Base-by-base conservation (phyloP, 2,113 vertebrate species). In the Myiagra hebetior region DNA sequence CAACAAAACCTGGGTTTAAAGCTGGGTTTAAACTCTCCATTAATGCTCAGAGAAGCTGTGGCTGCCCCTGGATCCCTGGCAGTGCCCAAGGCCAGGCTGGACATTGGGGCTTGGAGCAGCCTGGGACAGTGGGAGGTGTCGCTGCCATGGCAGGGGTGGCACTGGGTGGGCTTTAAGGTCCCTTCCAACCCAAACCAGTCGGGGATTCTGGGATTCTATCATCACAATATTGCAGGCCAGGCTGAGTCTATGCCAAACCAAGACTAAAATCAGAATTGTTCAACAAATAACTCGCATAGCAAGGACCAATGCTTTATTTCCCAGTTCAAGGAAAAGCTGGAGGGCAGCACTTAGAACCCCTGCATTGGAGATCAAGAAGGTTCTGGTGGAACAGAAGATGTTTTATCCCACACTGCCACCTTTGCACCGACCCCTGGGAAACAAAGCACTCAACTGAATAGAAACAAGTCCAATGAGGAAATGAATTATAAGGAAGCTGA, bases 91-190 rank as follows among this genome's bases (percentile, higher is more conserved):
- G 33, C 12, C 33, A 28, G 59, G 68, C 0, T 81, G 52, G 52
- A 33, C 7, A 0, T 2, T 7, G 3, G 59, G 18, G 22, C 12
- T 64, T 15, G 57, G 37, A 49, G 44, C 44, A 57, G 3, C 37
- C 68, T 59, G 68, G 57, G 33, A 33, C 0, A 33, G 59, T 57
- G 44, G 49, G 0, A 72, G 30, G 24, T 35, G 65, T 41, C 47
- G 39, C 74, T 70, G 47, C 5, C 33, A 30, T 70, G 28, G 56
- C n/a, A 70, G 30, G 41, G 15, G 16, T 21, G 26, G 30, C 0
- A 63, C 1, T 3, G 30, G 13, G 8, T 47, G 47, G 1, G 3
- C 2, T 64, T 72, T 64, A 2, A 31, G 41, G 10, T 64, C 7
- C 49, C 3, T 80, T 22, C 24, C 26, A 6, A 42, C 5, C 16